Evolutionary conservation across 2,113 vertebrate species (phyloP), one percentile per base, ranked within the genome.

Genomic region (Seriola quinqueradiata): DNA sequence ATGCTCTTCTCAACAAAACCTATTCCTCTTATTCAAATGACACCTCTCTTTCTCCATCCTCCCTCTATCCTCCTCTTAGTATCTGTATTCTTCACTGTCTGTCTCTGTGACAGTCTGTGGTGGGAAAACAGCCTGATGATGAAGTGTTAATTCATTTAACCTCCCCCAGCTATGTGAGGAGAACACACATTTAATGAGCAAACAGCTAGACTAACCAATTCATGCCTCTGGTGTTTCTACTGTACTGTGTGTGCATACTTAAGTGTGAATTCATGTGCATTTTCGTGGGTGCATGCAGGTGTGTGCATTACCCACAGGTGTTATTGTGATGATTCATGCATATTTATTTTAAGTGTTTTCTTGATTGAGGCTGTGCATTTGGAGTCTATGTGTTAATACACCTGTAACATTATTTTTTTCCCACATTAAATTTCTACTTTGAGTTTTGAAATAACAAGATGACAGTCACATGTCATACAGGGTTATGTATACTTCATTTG

Each of bases 101-200:
- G 23, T 80, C 82, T 82, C 54, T 32, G 61, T 83, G 63, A 80
- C 87, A 84, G 73, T 81, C 84, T 81, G 81, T 65, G 87, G 78
- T 86, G 79, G 44, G 36, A 82, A 81, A 75, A 36, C 71, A 68
- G 78, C 61, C 75, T 86, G 82, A 70, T 77, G 75, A 89, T 91
- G 57, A 85, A 84, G 90, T 90, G 89, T 82, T 91, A 86, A 88
- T 91, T 90, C 68, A 88, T 91, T 85, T 85, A 91, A 83, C 90
- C 77, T 89, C 86, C 84, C 46, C 71, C 23, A 57, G 81, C 86
- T 67, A 81, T 77, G 84, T 87, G 85, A 87, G 54, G 28, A 83
- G 81, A 87, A 80, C 89, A 85, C 82, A 87, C 77, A 75, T 86
- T 86, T 86, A 89, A 90, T 86, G 86, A 91, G 92, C 74, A 87